Conservation (phyloP, 2,888 invertebrate genomes). For the Lasioglossum morio region DNA sequence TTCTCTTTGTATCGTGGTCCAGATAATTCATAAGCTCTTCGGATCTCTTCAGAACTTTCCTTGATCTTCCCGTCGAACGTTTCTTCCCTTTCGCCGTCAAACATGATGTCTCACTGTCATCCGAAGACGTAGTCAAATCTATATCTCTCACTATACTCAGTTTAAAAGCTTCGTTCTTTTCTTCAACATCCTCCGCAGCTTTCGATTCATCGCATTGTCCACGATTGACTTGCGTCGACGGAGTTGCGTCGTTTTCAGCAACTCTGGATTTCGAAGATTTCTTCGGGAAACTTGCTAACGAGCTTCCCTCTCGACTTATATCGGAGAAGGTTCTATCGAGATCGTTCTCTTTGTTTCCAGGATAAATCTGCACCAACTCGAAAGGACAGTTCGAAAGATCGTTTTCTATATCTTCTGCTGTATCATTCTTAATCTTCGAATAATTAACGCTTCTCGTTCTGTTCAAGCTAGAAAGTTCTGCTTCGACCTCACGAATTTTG, state of each 20-base stretch:
- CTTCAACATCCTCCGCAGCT: neutral
- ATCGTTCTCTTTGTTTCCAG: slow-evolving; percentile 9
- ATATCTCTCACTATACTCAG: neutral
- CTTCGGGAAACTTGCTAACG: neutral
- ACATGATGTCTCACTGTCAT: neutral
- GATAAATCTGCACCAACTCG: slow-evolving; percentile 46
- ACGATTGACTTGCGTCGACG: neutral
- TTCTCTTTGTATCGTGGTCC: too few relatives aligned
- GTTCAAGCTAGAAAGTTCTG: neutral
- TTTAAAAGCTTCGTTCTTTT: neutral
- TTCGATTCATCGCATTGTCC: neutral
- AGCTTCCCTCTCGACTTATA: neutral
- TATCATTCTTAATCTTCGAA: neutral
- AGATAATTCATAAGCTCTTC: neutral
- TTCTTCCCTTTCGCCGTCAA: neutral
- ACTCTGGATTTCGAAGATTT: neutral
- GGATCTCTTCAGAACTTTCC: neutral
- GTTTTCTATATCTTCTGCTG: neutral
- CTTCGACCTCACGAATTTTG: too few relatives aligned
- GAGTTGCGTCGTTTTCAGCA: neutral
- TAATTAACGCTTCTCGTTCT: neutral
- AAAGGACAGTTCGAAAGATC: neutral
- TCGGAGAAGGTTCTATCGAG: neutral
- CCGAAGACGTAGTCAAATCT: neutral
- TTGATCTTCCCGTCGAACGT: neutral